Evolutionary conservation across 2,888 invertebrate genomes (phyloP).

Genomic region (Acanthosoma haemorrhoidale): DNA sequence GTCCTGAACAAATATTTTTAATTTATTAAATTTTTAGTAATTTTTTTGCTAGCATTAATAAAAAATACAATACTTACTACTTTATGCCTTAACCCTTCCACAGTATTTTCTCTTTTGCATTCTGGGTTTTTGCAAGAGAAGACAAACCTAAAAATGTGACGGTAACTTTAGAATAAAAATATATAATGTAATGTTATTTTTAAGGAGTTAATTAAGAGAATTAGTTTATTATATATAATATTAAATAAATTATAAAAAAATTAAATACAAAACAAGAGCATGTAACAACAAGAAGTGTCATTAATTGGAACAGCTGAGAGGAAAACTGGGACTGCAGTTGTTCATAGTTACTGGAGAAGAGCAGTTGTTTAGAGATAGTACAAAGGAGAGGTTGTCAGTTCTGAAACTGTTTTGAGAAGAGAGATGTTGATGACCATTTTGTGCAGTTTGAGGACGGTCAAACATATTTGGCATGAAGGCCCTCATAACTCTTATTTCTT

Average conservation of each 20-base stretch:
- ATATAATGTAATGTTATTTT: neutral
- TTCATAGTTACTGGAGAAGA: no score
- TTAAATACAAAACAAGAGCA: neutral
- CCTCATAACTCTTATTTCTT: no score
- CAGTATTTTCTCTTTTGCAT: conserved; percentile 26
- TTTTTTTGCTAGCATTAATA: neutral
- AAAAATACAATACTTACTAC: neutral
- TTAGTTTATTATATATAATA: neutral
- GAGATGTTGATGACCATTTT: no score
- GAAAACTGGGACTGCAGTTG: no score
- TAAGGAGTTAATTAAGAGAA: neutral
- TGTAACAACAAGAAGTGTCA: neutral
- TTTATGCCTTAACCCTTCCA: conserved; percentile 27
- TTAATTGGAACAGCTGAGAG: no score
- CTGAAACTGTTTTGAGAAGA: no score
- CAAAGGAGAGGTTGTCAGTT: no score
- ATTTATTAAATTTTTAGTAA: neutral
- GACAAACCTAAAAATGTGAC: conserved; percentile 55
- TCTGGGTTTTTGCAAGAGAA: conserved; percentile 52
- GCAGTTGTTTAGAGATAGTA: no score
- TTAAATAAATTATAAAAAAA: no score
- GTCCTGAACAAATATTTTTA: conserved; percentile 44
- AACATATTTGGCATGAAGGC: no score
- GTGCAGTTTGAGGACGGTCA: no score
- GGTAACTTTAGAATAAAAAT: neutral